Conservation (phyloP, 2,888 invertebrate species). For the Cacoxenus indagator region DNA sequence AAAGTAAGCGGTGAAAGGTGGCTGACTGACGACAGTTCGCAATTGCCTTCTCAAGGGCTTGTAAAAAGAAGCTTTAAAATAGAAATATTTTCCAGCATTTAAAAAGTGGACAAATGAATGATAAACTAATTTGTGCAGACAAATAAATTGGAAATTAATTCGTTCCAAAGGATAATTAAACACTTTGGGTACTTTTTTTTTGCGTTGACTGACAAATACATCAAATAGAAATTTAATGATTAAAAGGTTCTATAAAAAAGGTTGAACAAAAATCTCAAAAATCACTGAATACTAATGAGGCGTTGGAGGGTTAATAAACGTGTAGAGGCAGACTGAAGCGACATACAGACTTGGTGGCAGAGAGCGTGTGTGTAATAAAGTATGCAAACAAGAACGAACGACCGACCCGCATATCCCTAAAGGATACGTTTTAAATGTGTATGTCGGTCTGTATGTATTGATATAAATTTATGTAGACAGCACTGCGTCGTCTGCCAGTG, state of each 20-base stretch:
- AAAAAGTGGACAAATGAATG: not conserved
- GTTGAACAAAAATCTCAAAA: not conserved
- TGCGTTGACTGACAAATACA: not conserved
- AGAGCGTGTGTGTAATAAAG: conserved; percentile 48
- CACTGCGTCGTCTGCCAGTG: not conserved
- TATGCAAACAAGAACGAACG: conserved; percentile 10
- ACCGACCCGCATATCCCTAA: conserved; percentile 34
- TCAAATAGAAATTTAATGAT: not conserved
- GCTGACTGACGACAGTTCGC: too few relatives aligned
- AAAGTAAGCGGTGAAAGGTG: too few relatives aligned
- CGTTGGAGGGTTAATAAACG: conserved; percentile 16
- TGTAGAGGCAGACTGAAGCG: not conserved
- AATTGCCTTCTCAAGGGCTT: too few relatives aligned
- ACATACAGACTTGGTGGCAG: not conserved
- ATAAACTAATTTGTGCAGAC: not conserved
- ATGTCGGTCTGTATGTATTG: not conserved
- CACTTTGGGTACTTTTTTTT: not conserved
- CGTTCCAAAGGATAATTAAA: not conserved
- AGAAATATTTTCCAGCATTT: not conserved
- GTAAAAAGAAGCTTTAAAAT: not conserved
- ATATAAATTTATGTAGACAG: not conserved
- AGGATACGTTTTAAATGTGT: conserved; percentile 1
- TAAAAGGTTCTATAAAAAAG: not conserved
- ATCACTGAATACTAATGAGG: not conserved
- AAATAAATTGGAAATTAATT: not conserved